A percentile compares a stretch with the other conserved stretches of the same genome.
phyloP scores from a whole-genome alignment of 2,888 invertebrate genomes.

The Catocala sponsa region DNA sequence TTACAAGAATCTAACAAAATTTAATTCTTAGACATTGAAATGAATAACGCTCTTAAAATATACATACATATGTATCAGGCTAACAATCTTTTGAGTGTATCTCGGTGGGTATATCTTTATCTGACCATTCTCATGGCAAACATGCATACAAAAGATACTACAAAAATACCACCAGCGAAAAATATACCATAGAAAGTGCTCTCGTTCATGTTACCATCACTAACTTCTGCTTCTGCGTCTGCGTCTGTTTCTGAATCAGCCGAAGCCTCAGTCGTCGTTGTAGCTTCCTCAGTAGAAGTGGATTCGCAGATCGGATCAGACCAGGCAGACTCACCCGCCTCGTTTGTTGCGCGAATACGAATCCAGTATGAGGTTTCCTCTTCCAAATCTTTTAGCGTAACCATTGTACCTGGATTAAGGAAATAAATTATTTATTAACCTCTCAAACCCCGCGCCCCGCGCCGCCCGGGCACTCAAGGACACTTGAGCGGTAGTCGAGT shows the following conservation, averaged over 20 bases:
- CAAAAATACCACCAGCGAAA: constrained; percentile 68
- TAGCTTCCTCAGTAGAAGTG: constrained; percentile 41
- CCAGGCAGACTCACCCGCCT: constrained; percentile 69
- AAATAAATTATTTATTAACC: background rate
- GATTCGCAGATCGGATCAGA: constrained; percentile 53
- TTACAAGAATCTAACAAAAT: too few species aligned
- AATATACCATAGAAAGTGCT: constrained; percentile 71
- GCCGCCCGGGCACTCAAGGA: too few species aligned
- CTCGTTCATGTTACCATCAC: constrained; percentile 34
- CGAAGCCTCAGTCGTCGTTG: constrained; percentile 24
- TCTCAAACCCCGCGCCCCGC: too few species aligned
- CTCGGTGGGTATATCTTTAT: constrained; percentile 7
- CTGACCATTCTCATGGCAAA: constrained; percentile 67
- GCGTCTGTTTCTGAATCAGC: constrained; percentile 28
- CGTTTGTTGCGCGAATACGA: constrained; percentile 65
- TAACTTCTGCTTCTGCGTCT: constrained; percentile 18
- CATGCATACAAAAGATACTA: constrained; percentile 66
- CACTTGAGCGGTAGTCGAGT: too few species aligned
- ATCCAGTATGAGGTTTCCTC: constrained; percentile 68
- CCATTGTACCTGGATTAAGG: constrained; percentile 51
- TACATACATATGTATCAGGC: too few species aligned
- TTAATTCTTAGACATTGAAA: too few species aligned
- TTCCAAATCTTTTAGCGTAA: constrained; percentile 56
- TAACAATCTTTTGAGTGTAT: too few species aligned
- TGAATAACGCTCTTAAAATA: too few species aligned